Percentiles rank a stretch among this genome's conserved stretches.
Conservation (phyloP, 1,140 invertebrate genomes). For the Teleogryllus occipitalis region DNA sequence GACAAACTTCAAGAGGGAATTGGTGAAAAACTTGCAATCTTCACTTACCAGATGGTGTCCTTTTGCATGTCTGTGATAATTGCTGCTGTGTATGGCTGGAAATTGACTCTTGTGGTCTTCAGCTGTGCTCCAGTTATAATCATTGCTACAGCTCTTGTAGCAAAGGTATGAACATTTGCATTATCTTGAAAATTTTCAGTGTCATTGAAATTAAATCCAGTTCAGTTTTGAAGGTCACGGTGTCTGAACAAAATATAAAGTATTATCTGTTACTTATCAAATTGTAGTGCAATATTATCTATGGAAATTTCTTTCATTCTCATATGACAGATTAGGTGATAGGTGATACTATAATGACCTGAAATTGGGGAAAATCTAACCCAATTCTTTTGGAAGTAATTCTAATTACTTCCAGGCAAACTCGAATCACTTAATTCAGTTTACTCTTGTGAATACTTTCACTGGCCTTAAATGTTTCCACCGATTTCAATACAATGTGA, state of each 20-base stretch:
- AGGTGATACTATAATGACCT: too few species aligned
- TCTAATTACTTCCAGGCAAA: too few species aligned
- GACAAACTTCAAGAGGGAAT: constrained; percentile 86
- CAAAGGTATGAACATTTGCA: constrained; percentile 39
- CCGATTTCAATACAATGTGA: background rate
- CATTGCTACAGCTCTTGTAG: constrained; percentile 54
- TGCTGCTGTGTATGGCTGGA: constrained; percentile 80
- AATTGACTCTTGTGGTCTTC: constrained; percentile 78
- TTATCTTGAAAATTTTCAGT: background rate
- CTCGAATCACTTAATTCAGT: too few species aligned
- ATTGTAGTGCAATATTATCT: too few species aligned
- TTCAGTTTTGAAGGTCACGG: too few species aligned
- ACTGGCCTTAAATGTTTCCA: background rate
- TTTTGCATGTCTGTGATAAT: constrained; percentile 69
- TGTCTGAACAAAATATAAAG: too few species aligned
- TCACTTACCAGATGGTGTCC: constrained; percentile 65
- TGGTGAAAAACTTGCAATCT: constrained; percentile 82
- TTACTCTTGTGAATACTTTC: background rate
- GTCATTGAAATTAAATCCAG: too few species aligned
- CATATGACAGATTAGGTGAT: too few species aligned
- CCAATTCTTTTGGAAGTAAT: too few species aligned
- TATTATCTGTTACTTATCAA: too few species aligned
- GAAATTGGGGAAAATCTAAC: too few species aligned
- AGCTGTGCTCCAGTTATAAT: constrained; percentile 72
- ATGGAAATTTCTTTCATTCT: too few species aligned